These are phyloP conservation scores for Bombus consobrinus DNA, from an alignment of 1,140 invertebrate species.

Conservation along the genomic window DNA sequence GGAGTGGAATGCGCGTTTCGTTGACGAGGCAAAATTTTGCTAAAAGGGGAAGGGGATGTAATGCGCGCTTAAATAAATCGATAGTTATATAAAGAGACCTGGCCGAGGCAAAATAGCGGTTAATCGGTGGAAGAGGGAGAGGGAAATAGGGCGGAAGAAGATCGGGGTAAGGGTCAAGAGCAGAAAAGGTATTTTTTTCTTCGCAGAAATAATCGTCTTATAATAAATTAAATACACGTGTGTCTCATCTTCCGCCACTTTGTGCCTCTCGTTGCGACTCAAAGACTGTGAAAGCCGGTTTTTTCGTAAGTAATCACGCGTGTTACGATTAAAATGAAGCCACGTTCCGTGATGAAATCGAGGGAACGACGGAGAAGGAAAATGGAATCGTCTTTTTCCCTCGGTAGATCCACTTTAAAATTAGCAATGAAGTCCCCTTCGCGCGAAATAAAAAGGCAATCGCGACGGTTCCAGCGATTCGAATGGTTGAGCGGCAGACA, in stretches of 20 bases:
- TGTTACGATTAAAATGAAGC: background rate
- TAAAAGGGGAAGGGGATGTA: background rate
- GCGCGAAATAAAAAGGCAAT: background rate
- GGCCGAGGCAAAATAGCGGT: constrained; percentile 21
- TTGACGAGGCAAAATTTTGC: constrained; percentile 18
- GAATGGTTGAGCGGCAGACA: background rate
- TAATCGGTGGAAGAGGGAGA: constrained; percentile 33
- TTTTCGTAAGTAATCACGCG: background rate
- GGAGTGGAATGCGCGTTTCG: background rate
- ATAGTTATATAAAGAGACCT: constrained; percentile 34
- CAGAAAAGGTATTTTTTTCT: constrained; percentile 35
- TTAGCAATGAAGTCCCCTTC: background rate
- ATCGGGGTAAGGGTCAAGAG: constrained; percentile 50
- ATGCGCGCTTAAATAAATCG: constrained; percentile 33
- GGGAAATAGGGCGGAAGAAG: constrained; percentile 44
- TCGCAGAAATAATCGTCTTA: constrained; percentile 44
- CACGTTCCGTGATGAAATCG: background rate
- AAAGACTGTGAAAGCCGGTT: background rate
- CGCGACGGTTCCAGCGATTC: background rate
- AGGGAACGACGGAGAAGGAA: background rate
- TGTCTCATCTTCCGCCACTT: constrained; percentile 16
- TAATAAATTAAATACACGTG: constrained; percentile 34
- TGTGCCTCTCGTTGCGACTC: background rate
- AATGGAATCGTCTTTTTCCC: background rate
- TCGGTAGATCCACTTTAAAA: constrained; percentile 11